Conservation (phyloP, 1,140 invertebrate genomes). For the Sarcophaga peregrina region DNA sequence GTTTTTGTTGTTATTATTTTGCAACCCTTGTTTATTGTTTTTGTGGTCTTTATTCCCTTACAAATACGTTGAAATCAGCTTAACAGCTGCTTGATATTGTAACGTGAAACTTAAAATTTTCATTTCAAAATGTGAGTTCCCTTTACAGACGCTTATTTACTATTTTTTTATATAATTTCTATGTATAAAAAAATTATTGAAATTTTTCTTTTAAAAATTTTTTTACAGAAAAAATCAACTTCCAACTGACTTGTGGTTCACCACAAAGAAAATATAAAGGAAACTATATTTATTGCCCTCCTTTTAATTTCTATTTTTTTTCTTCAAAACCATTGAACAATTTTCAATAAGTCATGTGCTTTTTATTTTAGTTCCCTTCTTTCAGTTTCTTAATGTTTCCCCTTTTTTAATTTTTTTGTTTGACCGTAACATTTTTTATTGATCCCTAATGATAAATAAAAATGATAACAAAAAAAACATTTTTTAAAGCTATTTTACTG, state of each 20-base stretch:
- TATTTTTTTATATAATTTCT: background rate
- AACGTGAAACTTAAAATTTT: background rate
- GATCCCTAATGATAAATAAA: constrained; percentile 36
- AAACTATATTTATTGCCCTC: constrained; percentile 42
- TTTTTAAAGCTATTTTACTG: too few species aligned
- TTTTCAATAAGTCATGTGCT: background rate
- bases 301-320: constrained; percentile 12
- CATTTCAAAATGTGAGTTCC: background rate
- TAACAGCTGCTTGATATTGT: background rate
- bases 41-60: constrained; percentile 33
- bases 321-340: background rate
- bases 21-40: constrained; percentile 39
- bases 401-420: background rate
- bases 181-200: background rate
- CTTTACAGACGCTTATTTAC: constrained; percentile 16
- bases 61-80: constrained; percentile 4
- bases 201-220: constrained; percentile 1
- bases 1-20: constrained; percentile 30
- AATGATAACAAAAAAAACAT: background rate
- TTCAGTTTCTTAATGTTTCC: background rate
- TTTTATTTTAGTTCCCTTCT: background rate
- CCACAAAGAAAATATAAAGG: constrained; percentile 44
- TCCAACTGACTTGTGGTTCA: constrained; percentile 48
- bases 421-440: constrained; percentile 17
- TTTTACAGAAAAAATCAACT: constrained; percentile 9